phyloP scores from a whole-genome alignment of 2,797 vertebrate species.

The Myiotriccus ornatus region DNA sequence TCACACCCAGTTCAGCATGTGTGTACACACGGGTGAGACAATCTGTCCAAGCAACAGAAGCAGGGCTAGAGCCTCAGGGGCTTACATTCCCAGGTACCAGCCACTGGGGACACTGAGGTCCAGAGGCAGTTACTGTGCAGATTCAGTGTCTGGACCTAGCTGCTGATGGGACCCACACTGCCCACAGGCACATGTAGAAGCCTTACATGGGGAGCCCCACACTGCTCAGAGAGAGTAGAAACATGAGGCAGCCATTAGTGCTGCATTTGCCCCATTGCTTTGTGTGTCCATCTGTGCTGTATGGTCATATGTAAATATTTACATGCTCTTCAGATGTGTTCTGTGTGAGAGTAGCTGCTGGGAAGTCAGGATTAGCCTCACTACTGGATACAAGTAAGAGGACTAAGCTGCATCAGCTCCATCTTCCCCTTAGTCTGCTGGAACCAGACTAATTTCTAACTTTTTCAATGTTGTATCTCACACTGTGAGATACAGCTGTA shows the following conservation, averaged over 20 bases:
- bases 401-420: neutral
- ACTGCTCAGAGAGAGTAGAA: neutral
- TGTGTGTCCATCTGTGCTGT: neutral
- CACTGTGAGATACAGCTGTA: neutral
- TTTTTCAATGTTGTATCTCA: neutral
- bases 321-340: neutral
- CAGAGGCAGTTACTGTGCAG: neutral
- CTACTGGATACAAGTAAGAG: neutral
- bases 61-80: neutral
- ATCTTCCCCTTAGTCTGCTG: neutral
- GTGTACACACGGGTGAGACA: neutral
- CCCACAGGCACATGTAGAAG: accelerated
- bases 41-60: neutral
- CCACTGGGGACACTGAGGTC: neutral
- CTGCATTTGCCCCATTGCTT: neutral
- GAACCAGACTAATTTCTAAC: neutral
- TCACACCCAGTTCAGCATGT: neutral
- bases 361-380: neutral
- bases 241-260: neutral
- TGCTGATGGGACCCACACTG: neutral
- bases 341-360: neutral
- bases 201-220: neutral
- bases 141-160: neutral
- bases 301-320: accelerated
- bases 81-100: neutral